Evolutionary conservation across 2,797 vertebrate species (phyloP).

Genomic region (Onychomys torridus): DNA sequence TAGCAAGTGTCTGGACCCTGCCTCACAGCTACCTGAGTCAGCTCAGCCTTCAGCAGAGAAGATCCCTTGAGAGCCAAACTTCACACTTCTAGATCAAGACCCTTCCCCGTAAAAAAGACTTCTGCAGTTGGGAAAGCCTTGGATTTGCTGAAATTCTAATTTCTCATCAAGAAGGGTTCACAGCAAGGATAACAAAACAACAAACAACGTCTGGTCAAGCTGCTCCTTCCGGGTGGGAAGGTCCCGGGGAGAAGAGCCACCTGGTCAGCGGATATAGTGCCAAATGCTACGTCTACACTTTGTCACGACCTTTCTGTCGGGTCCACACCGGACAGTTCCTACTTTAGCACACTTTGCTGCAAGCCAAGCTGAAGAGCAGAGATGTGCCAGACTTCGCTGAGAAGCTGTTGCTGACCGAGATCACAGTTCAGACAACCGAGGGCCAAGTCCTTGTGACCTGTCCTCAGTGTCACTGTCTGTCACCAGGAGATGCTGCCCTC

Average conservation of each 20-base stretch:
- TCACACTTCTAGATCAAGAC: neutral
- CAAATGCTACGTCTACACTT: neutral
- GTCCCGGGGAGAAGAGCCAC: neutral
- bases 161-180: conserved; percentile 2
- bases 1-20: neutral
- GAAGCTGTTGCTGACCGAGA: neutral
- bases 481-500: neutral
- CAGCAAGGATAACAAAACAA: neutral
- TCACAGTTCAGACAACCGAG: neutral
- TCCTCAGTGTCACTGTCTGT: neutral
- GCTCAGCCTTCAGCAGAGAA: neutral
- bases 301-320: neutral
- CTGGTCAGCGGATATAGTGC: neutral
- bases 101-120: neutral
- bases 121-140: neutral
- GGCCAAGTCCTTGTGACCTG: neutral
- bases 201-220: neutral
- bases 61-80: neutral
- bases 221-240: neutral
- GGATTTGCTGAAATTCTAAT: neutral
- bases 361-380: neutral
- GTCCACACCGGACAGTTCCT: neutral
- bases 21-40: neutral
- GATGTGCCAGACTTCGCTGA: neutral
- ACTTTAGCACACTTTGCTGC: neutral